These are phyloP conservation scores for Lagenorhynchus albirostris DNA, from an alignment of 2,113 vertebrate genomes.

Conservation along the genomic window DNA sequence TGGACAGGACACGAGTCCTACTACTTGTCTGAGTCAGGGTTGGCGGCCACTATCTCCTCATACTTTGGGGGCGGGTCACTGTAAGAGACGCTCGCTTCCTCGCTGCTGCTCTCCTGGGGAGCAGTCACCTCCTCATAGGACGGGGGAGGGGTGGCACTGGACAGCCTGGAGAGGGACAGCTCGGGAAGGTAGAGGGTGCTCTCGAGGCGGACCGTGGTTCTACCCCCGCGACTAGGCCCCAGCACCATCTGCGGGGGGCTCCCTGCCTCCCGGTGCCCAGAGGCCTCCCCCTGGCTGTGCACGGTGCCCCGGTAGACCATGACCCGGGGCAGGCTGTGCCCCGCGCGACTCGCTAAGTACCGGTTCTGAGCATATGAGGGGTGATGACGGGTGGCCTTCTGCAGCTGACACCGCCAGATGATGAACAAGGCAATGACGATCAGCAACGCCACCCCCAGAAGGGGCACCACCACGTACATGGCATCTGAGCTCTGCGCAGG, in stretches of 20 bases:
- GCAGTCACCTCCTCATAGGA: conserved; percentile 93
- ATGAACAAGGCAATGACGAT: conserved; percentile 93
- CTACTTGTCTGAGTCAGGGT: conserved; percentile 72
- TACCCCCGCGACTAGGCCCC: conserved; percentile 65
- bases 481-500: conserved; percentile 84
- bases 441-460: conserved; percentile 90
- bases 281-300: conserved; percentile 80
- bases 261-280: conserved; percentile 62
- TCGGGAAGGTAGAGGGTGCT: conserved; percentile 85
- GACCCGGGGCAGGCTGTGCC: conserved; percentile 89
- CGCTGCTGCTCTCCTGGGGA: conserved; percentile 88
- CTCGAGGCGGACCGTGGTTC: conserved; percentile 69
- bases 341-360: conserved; percentile 86
- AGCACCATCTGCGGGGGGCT: conserved; percentile 52
- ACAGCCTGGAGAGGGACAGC: conserved; percentile 86
- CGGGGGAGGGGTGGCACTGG: conserved; percentile 90
- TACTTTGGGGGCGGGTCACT: conserved; percentile 91
- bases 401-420: conserved; percentile 94
- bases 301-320: conserved; percentile 88
- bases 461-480: conserved; percentile 90
- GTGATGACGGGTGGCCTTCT: conserved; percentile 90
- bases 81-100: conserved; percentile 86
- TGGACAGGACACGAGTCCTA: background rate
- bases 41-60: conserved; percentile 88
- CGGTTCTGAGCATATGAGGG: conserved; percentile 90